A percentile compares a stretch with the other conserved stretches of the same genome.
Evolutionary conservation across 2,113 vertebrate genomes (phyloP).

Genomic region (Catharus minimus): DNA sequence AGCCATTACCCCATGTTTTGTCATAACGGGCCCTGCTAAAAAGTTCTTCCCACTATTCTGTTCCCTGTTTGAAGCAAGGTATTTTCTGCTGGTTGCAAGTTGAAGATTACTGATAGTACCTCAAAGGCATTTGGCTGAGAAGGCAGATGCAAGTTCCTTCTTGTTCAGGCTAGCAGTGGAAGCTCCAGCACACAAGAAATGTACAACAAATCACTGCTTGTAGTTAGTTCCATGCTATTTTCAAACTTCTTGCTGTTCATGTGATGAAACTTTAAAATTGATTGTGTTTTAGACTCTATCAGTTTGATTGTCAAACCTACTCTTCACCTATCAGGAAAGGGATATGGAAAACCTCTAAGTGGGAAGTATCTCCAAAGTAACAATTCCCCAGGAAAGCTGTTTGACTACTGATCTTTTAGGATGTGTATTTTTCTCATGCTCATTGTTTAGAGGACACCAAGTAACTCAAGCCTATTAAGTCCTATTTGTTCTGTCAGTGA

Average conservation of each 20-base stretch:
- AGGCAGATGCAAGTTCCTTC: slow-evolving; percentile 34
- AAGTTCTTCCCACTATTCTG: neutral
- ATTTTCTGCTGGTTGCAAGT: neutral
- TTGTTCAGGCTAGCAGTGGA: slow-evolving; percentile 36
- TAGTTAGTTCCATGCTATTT: neutral
- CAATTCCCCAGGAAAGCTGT: neutral
- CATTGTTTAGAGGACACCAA: neutral
- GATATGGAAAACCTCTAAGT: neutral
- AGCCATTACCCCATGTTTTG: neutral
- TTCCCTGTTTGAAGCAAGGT: neutral
- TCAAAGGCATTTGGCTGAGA: slow-evolving; percentile 53
- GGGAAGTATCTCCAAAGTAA: neutral
- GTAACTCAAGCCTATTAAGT: slow-evolving; percentile 26
- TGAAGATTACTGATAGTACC: slow-evolving; percentile 16
- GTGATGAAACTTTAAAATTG: neutral
- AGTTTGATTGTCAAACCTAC: neutral
- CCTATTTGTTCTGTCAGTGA: slow-evolving; percentile 4
- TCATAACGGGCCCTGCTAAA: neutral
- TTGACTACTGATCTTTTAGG: neutral
- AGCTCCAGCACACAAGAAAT: neutral
- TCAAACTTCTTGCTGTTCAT: neutral
- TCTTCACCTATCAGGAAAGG: neutral
- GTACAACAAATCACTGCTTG: neutral
- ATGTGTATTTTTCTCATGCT: neutral
- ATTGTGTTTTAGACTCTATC: neutral